phyloP scores from a whole-genome alignment of 2,113 vertebrate species.

The Picathartes gymnocephalus region DNA sequence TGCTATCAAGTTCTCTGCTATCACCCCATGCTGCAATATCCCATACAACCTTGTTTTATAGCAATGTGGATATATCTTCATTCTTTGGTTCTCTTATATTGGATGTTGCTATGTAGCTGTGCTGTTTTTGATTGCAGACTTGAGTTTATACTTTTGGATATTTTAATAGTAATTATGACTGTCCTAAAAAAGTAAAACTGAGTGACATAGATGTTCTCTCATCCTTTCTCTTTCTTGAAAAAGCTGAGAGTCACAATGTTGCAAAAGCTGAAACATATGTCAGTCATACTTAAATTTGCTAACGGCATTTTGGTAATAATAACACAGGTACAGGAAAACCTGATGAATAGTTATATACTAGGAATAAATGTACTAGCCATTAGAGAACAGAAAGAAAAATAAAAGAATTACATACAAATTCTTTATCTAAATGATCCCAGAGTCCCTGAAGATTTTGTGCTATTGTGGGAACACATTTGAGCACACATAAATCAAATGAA shows the following conservation, averaged over 20 bases:
- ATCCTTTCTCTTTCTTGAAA: neutral
- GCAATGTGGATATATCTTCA: neutral
- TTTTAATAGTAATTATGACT: neutral
- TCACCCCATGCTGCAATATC: neutral
- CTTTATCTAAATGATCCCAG: conserved; percentile 22
- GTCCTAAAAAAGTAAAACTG: neutral
- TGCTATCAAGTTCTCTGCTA: neutral
- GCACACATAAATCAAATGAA: conserved; percentile 55
- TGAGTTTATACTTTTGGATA: neutral
- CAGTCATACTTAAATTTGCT: neutral
- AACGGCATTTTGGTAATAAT: neutral
- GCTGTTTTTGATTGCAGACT: neutral
- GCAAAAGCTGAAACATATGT: neutral
- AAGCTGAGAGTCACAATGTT: neutral
- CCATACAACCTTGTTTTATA: neutral
- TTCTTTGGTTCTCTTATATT: neutral
- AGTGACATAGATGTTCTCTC: neutral
- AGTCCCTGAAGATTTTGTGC: conserved; percentile 28
- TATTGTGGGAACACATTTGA: conserved; percentile 56
- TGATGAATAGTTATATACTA: neutral
- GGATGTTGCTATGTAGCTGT: neutral
- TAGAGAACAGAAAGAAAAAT: neutral
- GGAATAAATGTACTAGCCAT: neutral
- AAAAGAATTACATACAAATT: conserved; percentile 21
- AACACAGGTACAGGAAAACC: neutral